phyloP scores from a whole-genome alignment of 2,888 invertebrate species.

The Volucella inflata region DNA sequence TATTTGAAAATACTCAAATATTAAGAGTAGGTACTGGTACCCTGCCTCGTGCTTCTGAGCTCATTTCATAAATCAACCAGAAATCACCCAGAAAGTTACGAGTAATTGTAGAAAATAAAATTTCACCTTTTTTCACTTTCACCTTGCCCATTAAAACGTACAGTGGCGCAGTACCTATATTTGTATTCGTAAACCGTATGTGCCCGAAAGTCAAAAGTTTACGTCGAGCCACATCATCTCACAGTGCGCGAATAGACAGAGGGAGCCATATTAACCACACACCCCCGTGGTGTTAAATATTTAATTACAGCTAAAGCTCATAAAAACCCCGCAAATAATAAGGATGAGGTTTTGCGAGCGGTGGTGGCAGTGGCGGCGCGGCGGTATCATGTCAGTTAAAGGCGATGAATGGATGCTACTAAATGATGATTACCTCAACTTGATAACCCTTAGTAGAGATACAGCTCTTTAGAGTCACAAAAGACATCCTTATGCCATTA shows the following conservation, averaged over 20 bases:
- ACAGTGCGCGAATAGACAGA: background rate
- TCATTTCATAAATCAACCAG: conserved; percentile 15
- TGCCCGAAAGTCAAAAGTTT: background rate
- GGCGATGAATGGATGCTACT: conserved; percentile 4
- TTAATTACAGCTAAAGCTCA: conserved; percentile 20
- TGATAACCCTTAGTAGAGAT: conserved; percentile 8
- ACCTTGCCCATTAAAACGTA: background rate
- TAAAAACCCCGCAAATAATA: conserved; percentile 10
- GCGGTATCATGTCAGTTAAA: background rate
- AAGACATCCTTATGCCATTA: conserved; percentile 38
- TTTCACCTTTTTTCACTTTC: background rate
- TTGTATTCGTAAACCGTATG: background rate
- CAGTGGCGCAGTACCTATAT: too few species aligned
- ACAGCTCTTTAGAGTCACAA: conserved; percentile 25
- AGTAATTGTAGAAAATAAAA: background rate
- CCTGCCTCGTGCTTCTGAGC: background rate
- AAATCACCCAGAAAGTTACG: background rate
- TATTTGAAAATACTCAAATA: too few species aligned
- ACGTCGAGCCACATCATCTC: background rate
- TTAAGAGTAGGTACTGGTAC: too few species aligned
- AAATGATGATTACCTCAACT: conserved; percentile 17
- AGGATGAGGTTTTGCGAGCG: background rate
- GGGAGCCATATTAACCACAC: background rate
- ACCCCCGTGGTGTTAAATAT: conserved; percentile 10
- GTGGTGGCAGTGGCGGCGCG: too few species aligned